Conservation (phyloP, 2,888 invertebrate genomes). For the Clepsis dumicolana region DNA sequence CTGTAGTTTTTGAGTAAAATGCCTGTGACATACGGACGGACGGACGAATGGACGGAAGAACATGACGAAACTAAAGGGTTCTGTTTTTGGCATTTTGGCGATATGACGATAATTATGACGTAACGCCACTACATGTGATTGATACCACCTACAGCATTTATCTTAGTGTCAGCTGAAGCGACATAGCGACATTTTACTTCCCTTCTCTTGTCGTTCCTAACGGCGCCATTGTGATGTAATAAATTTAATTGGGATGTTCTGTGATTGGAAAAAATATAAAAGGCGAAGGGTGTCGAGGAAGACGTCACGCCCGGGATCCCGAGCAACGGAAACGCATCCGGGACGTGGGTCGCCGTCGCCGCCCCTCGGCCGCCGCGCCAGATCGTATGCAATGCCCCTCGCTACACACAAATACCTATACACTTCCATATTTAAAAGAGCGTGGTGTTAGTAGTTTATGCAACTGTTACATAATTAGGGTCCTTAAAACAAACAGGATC, state of each 20-base stretch:
- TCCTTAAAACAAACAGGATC: no score
- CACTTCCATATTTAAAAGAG: neutral
- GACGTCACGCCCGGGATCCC: constrained; percentile 80
- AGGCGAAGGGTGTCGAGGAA: constrained; percentile 79
- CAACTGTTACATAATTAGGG: no score
- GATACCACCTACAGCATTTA: constrained; percentile 1
- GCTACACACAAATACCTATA: no score
- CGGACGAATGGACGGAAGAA: no score
- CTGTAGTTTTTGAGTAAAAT: no score
- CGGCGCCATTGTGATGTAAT: constrained; percentile 53
- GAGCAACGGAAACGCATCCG: constrained; percentile 82
- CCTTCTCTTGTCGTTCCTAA: neutral
- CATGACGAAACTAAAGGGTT: no score
- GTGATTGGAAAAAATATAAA: constrained; percentile 70
- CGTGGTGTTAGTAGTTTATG: no score
- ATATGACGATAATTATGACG: constrained; percentile 25
- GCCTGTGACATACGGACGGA: no score
- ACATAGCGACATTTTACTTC: no score
- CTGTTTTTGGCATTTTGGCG: no score
- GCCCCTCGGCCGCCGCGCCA: constrained; percentile 50
- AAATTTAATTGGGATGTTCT: constrained; percentile 55
- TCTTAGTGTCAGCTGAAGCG: neutral
- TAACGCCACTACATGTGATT: neutral
- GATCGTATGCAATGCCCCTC: constrained; percentile 44
- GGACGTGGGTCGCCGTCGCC: constrained; percentile 77